Conservation (phyloP, 2,888 invertebrate genomes). For the Auanema freiburgensis region DNA sequence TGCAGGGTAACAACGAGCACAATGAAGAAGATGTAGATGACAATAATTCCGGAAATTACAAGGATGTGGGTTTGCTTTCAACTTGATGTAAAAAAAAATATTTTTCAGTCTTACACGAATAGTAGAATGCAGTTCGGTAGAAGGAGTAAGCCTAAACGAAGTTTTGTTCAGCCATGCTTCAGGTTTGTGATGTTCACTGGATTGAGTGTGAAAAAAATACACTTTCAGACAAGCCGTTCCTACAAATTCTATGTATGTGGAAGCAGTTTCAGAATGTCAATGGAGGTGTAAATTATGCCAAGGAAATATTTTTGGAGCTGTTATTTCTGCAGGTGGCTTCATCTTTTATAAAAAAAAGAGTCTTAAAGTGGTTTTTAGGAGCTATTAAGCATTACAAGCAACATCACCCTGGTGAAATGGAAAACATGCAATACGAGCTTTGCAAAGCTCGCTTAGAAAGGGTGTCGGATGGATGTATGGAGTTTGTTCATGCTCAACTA, state of each 20-base stretch:
- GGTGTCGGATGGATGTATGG: constrained; percentile 63
- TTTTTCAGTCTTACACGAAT: constrained; percentile 44
- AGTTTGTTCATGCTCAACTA: constrained; percentile 54
- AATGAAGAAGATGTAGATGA: constrained; percentile 30
- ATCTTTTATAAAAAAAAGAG: too few species aligned
- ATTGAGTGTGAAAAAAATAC: background rate
- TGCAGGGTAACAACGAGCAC: constrained; percentile 14
- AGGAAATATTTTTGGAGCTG: constrained; percentile 37
- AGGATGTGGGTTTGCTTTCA: constrained; percentile 7
- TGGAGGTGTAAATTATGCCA: constrained; percentile 60
- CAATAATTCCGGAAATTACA: constrained; percentile 22
- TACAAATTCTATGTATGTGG: constrained; percentile 49
- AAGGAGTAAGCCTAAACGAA: constrained; percentile 58
- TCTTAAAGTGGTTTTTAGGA: constrained; percentile 5
- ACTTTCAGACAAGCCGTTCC: constrained; percentile 57
- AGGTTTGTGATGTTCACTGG: constrained; percentile 14
- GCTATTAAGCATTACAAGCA: constrained; percentile 60
- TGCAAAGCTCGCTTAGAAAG: constrained; percentile 61
- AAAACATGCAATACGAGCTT: constrained; percentile 59
- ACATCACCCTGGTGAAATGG: constrained; percentile 51
- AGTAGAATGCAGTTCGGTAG: constrained; percentile 55
- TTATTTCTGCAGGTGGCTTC: constrained; percentile 39
- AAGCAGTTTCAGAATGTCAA: constrained; percentile 55
- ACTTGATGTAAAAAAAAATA: background rate
- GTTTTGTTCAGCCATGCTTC: constrained; percentile 58